Evolutionary conservation across 2,888 invertebrate genomes (phyloP), one percentile per base, ranked within the genome.

Genomic region (Euproctis similis): DNA sequence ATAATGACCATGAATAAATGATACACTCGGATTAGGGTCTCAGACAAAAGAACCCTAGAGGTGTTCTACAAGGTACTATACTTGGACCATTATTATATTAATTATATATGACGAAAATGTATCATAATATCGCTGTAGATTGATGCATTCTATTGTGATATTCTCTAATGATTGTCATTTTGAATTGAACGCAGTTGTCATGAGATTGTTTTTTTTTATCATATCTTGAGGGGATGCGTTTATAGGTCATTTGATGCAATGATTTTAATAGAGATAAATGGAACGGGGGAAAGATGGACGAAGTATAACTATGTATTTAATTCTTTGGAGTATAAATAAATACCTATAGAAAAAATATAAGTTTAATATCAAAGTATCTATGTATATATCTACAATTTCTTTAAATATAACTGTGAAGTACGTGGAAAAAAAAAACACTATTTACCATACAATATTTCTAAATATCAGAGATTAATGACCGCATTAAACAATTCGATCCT

Each of bases 1-100:
- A 82, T 82, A 82, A 84, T 84, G 82, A 82, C 84, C 84, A 78
- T 78, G 77, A 82, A 82, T 82, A 82, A 81, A 78, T 81, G 69
- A 75, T 76, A 57, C 42, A 66, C 56, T 66, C 54, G 69, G 78
- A 76, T 76, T 72, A 73, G 71, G 77, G 71, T 67, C 66, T 56
- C 46, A 60, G 55, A 73, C 73, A 76, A 76, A 64, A 46, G 65
- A 43, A 71, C 69, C 70, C 70, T 41, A 62, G 62, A 63, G 68
- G 69, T 55, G 60, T 68, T 37, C 52, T 54, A 33, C 66, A 70
- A 71, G 71, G 67, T n/a, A 71, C 59, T 56, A 60, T 46, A 39
- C 42, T 60, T 53, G 68, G 64, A 52, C 64, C 68, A 60, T 54
- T 68, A 57, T 64, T 57, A 62, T 63, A 68, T 73, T 75, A 76